A percentile compares a stretch with the other conserved stretches of the same genome.
Evolutionary conservation across 2,797 vertebrate genomes (phyloP).

Genomic region (Oryzias sinensis): DNA sequence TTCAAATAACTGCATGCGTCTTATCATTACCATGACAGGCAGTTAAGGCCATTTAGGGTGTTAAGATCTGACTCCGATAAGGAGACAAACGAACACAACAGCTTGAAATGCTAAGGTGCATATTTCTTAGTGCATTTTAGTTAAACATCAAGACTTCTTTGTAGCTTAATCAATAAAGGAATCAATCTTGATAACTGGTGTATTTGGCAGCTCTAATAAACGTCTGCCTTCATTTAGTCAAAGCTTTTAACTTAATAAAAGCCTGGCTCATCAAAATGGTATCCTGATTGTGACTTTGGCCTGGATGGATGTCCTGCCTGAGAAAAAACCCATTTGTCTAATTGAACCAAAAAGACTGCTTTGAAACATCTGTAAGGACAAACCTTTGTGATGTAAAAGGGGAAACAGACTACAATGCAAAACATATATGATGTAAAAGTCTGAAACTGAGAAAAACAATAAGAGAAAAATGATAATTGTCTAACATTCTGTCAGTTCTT

Average conservation of each 20-base stretch:
- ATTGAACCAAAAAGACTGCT: constrained; percentile 15
- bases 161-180: constrained; percentile 31
- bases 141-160: constrained; percentile 34
- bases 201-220: constrained; percentile 13
- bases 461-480: too few relatives aligned
- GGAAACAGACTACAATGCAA: not conserved
- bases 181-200: constrained; percentile 27
- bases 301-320: not conserved
- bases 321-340: constrained; percentile 11
- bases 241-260: constrained; percentile 19
- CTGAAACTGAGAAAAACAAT: too few relatives aligned
- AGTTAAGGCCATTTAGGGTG: not conserved
- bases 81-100: constrained; percentile 4
- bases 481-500: too few relatives aligned
- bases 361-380: not conserved
- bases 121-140: constrained; percentile 34
- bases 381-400: too few relatives aligned
- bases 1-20: not conserved
- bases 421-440: too few relatives aligned
- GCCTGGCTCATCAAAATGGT: constrained; percentile 9
- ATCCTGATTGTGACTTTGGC: not conserved
- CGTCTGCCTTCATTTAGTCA: constrained; percentile 2
- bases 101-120: constrained; percentile 4
- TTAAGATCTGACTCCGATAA: constrained; percentile 7
- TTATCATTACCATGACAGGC: not conserved